Evolutionary conservation across 1,140 invertebrate species (phyloP).

Genomic region (Thaumetopoea pityocampa): DNA sequence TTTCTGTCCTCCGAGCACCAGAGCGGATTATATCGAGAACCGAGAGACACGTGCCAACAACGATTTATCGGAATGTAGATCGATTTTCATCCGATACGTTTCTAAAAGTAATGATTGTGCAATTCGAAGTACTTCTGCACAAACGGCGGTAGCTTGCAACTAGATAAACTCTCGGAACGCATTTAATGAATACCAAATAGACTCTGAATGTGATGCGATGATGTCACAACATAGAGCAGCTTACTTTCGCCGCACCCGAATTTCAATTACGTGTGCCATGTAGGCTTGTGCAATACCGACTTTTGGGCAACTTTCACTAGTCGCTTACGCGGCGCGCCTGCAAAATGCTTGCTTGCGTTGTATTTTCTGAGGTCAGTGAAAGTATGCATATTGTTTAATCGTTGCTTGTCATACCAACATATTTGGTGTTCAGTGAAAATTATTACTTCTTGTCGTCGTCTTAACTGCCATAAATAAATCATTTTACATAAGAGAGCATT

Average conservation of each 20-base stretch:
- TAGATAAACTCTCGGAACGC: not conserved
- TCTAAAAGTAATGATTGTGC: conserved; percentile 10
- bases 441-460: too few relatives aligned
- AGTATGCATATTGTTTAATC: conserved; percentile 57
- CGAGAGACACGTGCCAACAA: conserved; percentile 14
- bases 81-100: conserved; percentile 18
- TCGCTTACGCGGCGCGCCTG: conserved; percentile 62
- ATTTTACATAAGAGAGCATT: too few relatives aligned
- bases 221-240: conserved; percentile 28
- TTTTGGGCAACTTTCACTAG: conserved; percentile 72
- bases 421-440: too few relatives aligned
- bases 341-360: conserved; percentile 67
- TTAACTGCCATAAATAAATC: too few relatives aligned
- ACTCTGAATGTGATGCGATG: conserved; percentile 19
- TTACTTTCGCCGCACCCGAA: conserved; percentile 69
- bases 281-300: conserved; percentile 67
- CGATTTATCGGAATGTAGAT: conserved; percentile 17
- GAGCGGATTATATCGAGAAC: conserved; percentile 13
- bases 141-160: too few relatives aligned
- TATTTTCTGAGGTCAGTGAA: conserved; percentile 60
- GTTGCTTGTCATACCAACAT: conserved; percentile 17
- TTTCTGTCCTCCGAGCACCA: conserved; percentile 21
- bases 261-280: conserved; percentile 61
- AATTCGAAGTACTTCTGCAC: too few relatives aligned
- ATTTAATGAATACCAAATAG: conserved; percentile 17